Percentiles rank a stretch among this genome's conserved stretches.
phyloP scores from a whole-genome alignment of 2,888 invertebrate genomes.

The Microchrysa polita region DNA sequence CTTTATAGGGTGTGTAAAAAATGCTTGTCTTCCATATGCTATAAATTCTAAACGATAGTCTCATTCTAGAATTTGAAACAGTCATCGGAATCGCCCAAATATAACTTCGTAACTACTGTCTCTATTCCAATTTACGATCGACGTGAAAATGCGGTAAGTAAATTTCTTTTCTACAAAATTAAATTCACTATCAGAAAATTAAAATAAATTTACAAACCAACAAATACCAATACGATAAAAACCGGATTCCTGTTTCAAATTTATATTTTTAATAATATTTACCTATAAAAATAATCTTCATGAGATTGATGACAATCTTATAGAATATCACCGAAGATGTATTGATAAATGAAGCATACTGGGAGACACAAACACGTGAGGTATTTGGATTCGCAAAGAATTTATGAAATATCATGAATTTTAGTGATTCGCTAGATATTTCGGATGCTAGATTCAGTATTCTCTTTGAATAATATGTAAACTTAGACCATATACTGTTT shows the following conservation, averaged over 20 bases:
- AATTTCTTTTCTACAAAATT: not conserved
- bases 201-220: conserved; percentile 2
- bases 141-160: conserved; percentile 82
- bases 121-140: conserved; percentile 93
- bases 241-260: not conserved
- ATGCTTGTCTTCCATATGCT: too few relatives aligned
- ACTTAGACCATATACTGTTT: too few relatives aligned
- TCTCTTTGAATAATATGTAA: too few relatives aligned
- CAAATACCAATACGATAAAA: not conserved
- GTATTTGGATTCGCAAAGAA: conserved; percentile 70
- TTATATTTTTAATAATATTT: not conserved
- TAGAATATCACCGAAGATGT: conserved; percentile 97
- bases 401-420: conserved; percentile 6
- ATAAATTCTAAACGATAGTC: not conserved
- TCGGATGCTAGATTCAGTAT: conserved; percentile 2
- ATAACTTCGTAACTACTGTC: conserved; percentile 90
- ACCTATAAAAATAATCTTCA: conserved; percentile 39
- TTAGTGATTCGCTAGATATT: conserved; percentile 25
- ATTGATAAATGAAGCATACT: conserved; percentile 93
- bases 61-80: conserved; percentile 60
- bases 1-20: conserved; percentile 62
- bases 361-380: conserved; percentile 93
- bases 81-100: conserved; percentile 67
- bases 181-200: not conserved
- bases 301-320: conserved; percentile 52